Base-by-base conservation (phyloP, 2,888 invertebrate species). In the Tineola bisselliella region DNA sequence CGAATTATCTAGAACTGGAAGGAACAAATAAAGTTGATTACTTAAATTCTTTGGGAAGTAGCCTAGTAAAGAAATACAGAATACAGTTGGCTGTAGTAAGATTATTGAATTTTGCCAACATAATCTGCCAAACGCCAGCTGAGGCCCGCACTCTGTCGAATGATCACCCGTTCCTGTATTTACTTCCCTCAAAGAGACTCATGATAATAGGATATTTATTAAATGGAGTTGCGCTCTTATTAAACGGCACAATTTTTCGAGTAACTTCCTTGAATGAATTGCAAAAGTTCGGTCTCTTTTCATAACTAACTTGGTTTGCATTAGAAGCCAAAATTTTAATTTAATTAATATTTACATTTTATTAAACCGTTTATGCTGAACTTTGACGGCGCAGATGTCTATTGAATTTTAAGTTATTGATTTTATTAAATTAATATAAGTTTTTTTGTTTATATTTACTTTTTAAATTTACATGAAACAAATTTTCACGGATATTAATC, bases 61-160 rank as follows among this genome's bases (percentile, higher is more conserved):
- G n/a, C 6, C 38, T 38, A 38, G n/a, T 15, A 13, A 65, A 65
- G 63, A 61, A 59, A 59, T 64, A 67, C 66, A 69, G 71, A 68
- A 73, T 25, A 72, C 81, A 84, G 82, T 76, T 82, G 81, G 75
- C 69, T 67, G 70, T 72, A 70, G 68, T 70, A 71, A 79, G 77
- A 77, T 81, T 83, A 82, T 83, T 81, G 81, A 83, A 81, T 83
- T 83, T 75, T 72, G 76, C 73, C 75, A 73, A 77, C 75, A 77
- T 82, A 81, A 84, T 81, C 77, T 75, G 69, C 70, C 73, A 68
- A 73, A 68, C 71, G 74, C 77, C 84, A 83, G 81, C 75, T 80
- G 83, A 65, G 79, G 65, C 76, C 74, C 75, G 68, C 70, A 68
- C 70, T 69, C 68, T 66, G 70, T 73, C 74, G 72, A 77, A 76